A percentile compares a stretch with the other conserved stretches of the same genome.
Evolutionary conservation across 2,888 invertebrate genomes (phyloP).

Genomic region (Sepiola atlantica): DNA sequence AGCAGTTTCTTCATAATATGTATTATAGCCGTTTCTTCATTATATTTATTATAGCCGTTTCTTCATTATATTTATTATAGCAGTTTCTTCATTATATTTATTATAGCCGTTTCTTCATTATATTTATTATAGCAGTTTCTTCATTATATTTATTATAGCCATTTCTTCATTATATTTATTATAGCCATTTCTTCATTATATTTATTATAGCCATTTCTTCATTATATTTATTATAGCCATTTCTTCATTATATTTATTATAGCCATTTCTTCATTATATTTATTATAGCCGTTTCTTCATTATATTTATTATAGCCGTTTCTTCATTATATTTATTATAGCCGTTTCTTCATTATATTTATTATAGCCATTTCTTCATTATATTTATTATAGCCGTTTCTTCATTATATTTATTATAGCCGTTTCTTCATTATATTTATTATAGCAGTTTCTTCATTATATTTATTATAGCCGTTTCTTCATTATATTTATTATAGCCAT

Average conservation of each 20-base stretch:
- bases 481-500: slow-evolving; percentile 62
- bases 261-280: slow-evolving; percentile 66
- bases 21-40: too few species aligned
- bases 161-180: slow-evolving; percentile 58
- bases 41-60: slow-evolving; percentile 62
- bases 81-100: too few species aligned
- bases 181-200: slow-evolving; percentile 67
- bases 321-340: slow-evolving; percentile 62
- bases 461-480: slow-evolving; percentile 65
- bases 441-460: too few species aligned
- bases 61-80: too few species aligned
- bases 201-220: slow-evolving; percentile 65
- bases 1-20: slow-evolving; percentile 70
- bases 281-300: slow-evolving; percentile 66
- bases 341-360: slow-evolving; percentile 60
- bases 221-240: slow-evolving; percentile 62
- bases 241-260: slow-evolving; percentile 57
- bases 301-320: slow-evolving; percentile 62
- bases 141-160: slow-evolving; percentile 62
- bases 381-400: slow-evolving; percentile 65
- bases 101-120: slow-evolving; percentile 68
- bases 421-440: too few species aligned
- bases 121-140: too few species aligned
- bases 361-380: slow-evolving; percentile 66
- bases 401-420: slow-evolving; percentile 61